Conservation (phyloP, 2,797 vertebrate genomes). For the Peromyscus nudipes region DNA sequence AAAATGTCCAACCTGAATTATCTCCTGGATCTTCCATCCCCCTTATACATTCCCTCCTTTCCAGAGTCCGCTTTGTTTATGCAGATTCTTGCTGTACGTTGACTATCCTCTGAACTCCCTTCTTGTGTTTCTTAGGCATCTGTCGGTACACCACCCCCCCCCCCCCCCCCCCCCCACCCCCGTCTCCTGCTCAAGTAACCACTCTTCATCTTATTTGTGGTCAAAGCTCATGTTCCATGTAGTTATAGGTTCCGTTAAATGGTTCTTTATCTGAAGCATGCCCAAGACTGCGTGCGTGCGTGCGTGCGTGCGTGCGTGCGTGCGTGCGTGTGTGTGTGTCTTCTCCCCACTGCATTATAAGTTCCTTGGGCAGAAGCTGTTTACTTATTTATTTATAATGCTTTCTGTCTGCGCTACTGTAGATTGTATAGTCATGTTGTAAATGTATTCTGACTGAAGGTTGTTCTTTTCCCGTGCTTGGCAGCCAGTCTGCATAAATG, state of each 20-base stretch:
- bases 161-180: neutral
- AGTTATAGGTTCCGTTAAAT: neutral
- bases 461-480: slow-evolving; percentile 26
- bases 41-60: neutral
- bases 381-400: too few relatives aligned
- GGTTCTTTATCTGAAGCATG: neutral
- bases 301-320: too few relatives aligned
- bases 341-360: neutral
- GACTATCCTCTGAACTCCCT: neutral
- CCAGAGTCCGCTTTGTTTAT: slow-evolving; percentile 12
- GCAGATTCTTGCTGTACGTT: neutral
- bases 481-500: slow-evolving; percentile 34
- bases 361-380: neutral
- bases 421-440: slow-evolving; percentile 6
- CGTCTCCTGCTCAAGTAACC: neutral
- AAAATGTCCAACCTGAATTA: slow-evolving; percentile 27
- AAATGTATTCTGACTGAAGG: slow-evolving; percentile 25
- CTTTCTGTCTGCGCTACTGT: slow-evolving; percentile 9
- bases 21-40: neutral
- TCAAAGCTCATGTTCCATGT: neutral
- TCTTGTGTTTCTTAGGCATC: neutral
- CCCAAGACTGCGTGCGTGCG: neutral
- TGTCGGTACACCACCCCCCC: too few relatives aligned
- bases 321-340: neutral
- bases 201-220: neutral